Evolutionary conservation across 2,113 vertebrate species (phyloP).

Genomic region (Gracilinanus agilis): DNA sequence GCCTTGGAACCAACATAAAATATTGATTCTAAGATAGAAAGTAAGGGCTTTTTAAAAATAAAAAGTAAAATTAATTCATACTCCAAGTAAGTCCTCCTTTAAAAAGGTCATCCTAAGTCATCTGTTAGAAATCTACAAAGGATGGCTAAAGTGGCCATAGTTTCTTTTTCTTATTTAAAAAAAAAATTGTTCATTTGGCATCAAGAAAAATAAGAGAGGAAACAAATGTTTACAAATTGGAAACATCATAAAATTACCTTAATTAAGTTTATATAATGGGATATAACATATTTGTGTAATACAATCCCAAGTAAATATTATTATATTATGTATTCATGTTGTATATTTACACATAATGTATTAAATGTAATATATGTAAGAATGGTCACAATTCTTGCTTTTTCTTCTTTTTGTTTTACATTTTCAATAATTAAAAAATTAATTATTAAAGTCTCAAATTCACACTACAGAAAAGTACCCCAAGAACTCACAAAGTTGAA

Average conservation of each 20-base stretch:
- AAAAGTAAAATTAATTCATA: neutral
- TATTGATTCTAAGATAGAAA: no score
- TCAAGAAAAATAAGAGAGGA: neutral
- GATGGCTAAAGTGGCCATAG: neutral
- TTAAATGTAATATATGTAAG: neutral
- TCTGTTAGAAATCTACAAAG: neutral
- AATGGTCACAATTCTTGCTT: neutral
- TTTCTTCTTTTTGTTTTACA: neutral
- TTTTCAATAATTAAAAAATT: neutral
- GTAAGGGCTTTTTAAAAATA: no score
- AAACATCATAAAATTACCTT: neutral
- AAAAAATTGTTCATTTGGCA: neutral
- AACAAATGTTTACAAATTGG: neutral
- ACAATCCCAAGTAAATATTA: no score
- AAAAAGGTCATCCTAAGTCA: neutral
- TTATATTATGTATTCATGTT: no score
- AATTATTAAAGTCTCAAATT: neutral
- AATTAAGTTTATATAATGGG: no score
- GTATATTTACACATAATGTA: no score
- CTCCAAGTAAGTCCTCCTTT: neutral
- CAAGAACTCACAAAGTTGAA: neutral
- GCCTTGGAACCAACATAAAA: no score
- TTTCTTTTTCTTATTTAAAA: neutral
- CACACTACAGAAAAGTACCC: neutral
- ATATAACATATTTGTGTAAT: no score